These are phyloP conservation scores for Agelastica alni DNA, from an alignment of 2,888 invertebrate genomes.

Conservation along the genomic window DNA sequence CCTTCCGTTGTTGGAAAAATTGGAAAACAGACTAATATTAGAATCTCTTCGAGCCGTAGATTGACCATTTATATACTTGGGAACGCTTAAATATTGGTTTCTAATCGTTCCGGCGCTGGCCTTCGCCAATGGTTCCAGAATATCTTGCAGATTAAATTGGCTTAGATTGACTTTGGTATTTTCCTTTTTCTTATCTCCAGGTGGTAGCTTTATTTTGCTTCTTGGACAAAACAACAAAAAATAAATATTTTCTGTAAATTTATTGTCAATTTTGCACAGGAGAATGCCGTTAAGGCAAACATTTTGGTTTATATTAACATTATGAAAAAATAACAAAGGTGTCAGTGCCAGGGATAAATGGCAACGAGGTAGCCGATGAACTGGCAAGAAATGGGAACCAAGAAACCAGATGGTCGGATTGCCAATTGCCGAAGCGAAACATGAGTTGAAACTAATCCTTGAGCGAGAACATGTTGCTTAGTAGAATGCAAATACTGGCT, in stretches of 20 bases:
- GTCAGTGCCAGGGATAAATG: no score
- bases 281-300: no score
- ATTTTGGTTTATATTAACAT: no score
- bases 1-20: constrained; percentile 39
- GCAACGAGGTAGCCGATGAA: no score
- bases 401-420: no score
- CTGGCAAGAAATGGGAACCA: no score
- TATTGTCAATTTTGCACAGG: no score
- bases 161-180: constrained; percentile 58
- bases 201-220: constrained; percentile 49
- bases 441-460: no score
- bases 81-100: constrained; percentile 72
- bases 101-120: constrained; percentile 61
- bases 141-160: constrained; percentile 57
- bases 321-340: no score
- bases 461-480: no score
- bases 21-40: constrained; percentile 42
- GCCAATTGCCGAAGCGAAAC: no score
- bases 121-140: constrained; percentile 53
- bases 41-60: constrained; percentile 48
- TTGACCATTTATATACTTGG: constrained; percentile 77
- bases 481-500: no score
- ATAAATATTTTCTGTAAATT: background rate
- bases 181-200: constrained; percentile 51
- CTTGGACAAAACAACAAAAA: constrained; percentile 37